These are phyloP conservation scores for Drosophila ogumai DNA, from an alignment of 1,140 invertebrate species.

Conservation along the genomic window DNA sequence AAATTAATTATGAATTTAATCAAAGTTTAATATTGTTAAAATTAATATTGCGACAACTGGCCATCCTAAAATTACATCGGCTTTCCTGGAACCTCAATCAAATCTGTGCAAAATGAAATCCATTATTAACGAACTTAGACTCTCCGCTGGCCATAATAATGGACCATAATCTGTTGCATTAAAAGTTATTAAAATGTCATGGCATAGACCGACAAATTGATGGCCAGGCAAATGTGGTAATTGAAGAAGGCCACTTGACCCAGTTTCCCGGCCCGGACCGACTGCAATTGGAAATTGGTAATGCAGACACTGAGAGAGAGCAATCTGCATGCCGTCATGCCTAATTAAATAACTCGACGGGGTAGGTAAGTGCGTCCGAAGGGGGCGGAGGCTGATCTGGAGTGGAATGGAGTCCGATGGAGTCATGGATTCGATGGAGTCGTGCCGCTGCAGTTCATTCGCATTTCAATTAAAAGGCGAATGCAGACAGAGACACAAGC, in stretches of 20 bases:
- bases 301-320: slow-evolving; percentile 20
- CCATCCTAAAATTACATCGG: background rate
- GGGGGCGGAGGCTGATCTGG: background rate
- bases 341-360: slow-evolving; percentile 66
- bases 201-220: slow-evolving; percentile 38
- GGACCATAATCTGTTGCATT: slow-evolving; percentile 58
- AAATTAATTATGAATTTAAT: background rate
- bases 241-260: slow-evolving; percentile 61
- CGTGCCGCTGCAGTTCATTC: slow-evolving; percentile 62
- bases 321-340: slow-evolving; percentile 40
- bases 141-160: slow-evolving; percentile 38
- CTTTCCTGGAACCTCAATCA: slow-evolving; percentile 24
- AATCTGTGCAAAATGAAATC: slow-evolving; percentile 39
- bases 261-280: slow-evolving; percentile 22
- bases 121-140: slow-evolving; percentile 52
- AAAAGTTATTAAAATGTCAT: slow-evolving; percentile 60
- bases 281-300: slow-evolving; percentile 43
- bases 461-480: slow-evolving; percentile 67
- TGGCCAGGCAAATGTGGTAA: slow-evolving; percentile 53
- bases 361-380: slow-evolving; percentile 19
- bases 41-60: background rate
- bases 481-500: slow-evolving; percentile 24
- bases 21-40: background rate
- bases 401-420: slow-evolving; percentile 10
- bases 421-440: background rate